Conservation (phyloP, 2,113 vertebrate genomes). For the Sinocyclocheilus maitianheensis region DNA sequence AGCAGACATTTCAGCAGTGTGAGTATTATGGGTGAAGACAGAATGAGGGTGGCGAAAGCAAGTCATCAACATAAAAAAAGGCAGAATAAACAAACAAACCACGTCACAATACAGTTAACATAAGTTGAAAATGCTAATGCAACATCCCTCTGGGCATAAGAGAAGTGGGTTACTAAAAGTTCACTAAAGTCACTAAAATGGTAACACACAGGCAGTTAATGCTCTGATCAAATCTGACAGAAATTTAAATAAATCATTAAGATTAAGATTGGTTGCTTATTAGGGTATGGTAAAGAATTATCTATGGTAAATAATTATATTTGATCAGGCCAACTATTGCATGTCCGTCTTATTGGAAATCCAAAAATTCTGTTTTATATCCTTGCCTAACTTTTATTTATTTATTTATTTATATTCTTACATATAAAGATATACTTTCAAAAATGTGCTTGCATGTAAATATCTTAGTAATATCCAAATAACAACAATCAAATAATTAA, state of each 20-base stretch:
- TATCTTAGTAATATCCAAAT: neutral
- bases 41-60: neutral
- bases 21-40: neutral
- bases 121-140: neutral
- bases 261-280: neutral
- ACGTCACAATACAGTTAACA: neutral
- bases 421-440: neutral
- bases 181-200: too few relatives aligned
- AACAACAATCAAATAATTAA: neutral
- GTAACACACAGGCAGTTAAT: neutral
- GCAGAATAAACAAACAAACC: neutral
- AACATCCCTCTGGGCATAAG: too few relatives aligned
- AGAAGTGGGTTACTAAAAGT: too few relatives aligned
- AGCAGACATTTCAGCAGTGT: slow-evolving; percentile 8
- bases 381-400: too few relatives aligned
- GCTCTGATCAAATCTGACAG: neutral
- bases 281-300: neutral
- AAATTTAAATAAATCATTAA: neutral
- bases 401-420: too few relatives aligned
- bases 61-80: too few relatives aligned
- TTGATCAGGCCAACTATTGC: neutral
- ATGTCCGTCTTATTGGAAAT: neutral
- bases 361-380: neutral
- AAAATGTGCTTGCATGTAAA: neutral
- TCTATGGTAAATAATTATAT: neutral